These are phyloP conservation scores for Orchestia grillus DNA, from an alignment of 1,140 invertebrate genomes.

Conservation along the genomic window DNA sequence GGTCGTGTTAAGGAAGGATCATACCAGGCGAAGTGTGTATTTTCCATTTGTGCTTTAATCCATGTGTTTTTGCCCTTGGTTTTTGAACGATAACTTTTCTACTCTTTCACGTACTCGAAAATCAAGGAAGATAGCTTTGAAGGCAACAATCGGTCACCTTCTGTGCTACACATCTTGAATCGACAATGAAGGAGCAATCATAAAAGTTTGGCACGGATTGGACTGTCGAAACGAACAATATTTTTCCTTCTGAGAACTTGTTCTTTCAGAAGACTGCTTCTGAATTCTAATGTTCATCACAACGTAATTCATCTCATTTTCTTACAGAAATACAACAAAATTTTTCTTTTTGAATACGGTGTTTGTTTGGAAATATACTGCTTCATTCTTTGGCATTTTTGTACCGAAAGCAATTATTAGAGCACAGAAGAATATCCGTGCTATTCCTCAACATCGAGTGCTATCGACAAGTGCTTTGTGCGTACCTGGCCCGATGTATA, in stretches of 20 bases:
- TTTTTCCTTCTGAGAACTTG: slow-evolving; percentile 20
- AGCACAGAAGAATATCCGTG: too few relatives aligned
- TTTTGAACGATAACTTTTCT: neutral
- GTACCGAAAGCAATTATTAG: too few relatives aligned
- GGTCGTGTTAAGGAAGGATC: neutral
- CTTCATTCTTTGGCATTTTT: neutral
- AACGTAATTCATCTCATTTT: neutral
- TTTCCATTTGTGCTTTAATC: neutral
- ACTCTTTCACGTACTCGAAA: neutral
- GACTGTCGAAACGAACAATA: slow-evolving; percentile 13
- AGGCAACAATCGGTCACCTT: neutral
- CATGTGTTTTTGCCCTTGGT: neutral
- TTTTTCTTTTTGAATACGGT: neutral
- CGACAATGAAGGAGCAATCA: slow-evolving; percentile 33
- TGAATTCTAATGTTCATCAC: slow-evolving; percentile 17
- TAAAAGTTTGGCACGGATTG: slow-evolving; percentile 21
- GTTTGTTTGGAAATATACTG: too few relatives aligned
- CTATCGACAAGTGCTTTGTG: too few relatives aligned
- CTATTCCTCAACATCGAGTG: too few relatives aligned
- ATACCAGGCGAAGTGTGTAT: neutral
- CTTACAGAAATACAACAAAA: neutral
- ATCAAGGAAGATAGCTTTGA: neutral
- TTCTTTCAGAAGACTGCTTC: neutral
- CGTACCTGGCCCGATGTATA: too few relatives aligned
- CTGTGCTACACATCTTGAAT: neutral